phyloP scores from a whole-genome alignment of 1,140 invertebrate genomes.

The Drosophila truncata region DNA sequence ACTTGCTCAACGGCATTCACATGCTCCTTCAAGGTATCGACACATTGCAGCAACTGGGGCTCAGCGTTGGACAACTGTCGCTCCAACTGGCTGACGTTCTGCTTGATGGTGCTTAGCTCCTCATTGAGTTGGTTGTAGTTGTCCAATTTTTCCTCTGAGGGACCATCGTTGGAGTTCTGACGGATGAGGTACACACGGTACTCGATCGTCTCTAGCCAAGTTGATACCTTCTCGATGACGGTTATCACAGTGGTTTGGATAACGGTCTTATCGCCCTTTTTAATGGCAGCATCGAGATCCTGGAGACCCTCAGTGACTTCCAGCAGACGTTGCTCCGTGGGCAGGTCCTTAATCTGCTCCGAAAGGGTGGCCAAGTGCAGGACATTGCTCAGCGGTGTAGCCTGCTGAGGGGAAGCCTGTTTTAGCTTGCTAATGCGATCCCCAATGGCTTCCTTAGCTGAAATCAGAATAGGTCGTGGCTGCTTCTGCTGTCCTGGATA shows the following conservation, averaged over 20 bases:
- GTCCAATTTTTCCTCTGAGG: conserved; percentile 87
- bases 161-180: conserved; percentile 87
- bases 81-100: conserved; percentile 85
- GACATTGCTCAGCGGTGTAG: conserved; percentile 84
- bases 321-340: conserved; percentile 86
- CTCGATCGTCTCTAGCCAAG: conserved; percentile 93
- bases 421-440: conserved; percentile 74
- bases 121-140: conserved; percentile 85
- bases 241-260: conserved; percentile 90
- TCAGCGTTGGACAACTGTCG: conserved; percentile 86
- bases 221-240: conserved; percentile 91
- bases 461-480: conserved; percentile 34
- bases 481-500: conserved; percentile 65
- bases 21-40: conserved; percentile 86
- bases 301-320: conserved; percentile 87
- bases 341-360: conserved; percentile 86
- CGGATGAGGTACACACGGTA: conserved; percentile 90
- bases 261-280: conserved; percentile 87
- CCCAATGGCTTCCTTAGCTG: conserved; percentile 72
- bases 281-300: conserved; percentile 88
- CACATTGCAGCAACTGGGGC: conserved; percentile 86
- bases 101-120: conserved; percentile 84
- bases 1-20: conserved; percentile 88
- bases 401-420: conserved; percentile 61
- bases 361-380: conserved; percentile 88